Evolutionary conservation across 2,113 vertebrate genomes (phyloP), one percentile per base, ranked within the genome.

Genomic region (Cyphomyrus discorhynchus): DNA sequence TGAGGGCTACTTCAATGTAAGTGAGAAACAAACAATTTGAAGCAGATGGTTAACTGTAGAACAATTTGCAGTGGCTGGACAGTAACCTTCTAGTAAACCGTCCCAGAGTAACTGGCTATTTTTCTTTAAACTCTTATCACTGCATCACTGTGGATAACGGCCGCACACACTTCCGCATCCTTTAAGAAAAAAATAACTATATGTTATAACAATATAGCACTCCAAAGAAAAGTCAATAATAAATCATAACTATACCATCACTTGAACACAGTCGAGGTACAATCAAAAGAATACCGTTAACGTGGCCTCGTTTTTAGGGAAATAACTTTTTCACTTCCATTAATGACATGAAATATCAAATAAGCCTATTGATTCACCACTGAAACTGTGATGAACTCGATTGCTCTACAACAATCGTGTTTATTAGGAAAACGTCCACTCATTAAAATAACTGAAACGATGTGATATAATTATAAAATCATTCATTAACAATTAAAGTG

Each of bases 71-170:
- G 17, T 4, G 35, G 5, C 56, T 88, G 45, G 46, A 47, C 66
- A 50, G 27, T 53, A 39, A 80, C 31, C 70, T 35, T 49, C 5
- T 31, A 49, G 45, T 31, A 88, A 70, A 74, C 6, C 13, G 8
- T 66, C 4, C 6, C 70, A 15, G 3, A 39, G 27, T 53, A 50
- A 89, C 35, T 52, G 47, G 1, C 66, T 82, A 56, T 89, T 82
- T 88, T 88, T 82, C 31, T 53, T 50, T 80, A 82, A 77, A 89
- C 9, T n/a, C 35, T 53, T 83, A 89, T 45, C 70, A 53, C 19
- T 39, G 56, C 35, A n/a, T 8, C 47, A 82, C n/a, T 53, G 35
- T 35, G 17, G 11, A 27, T 27, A 89, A 80, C 42, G 80, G 74
- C 42, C 5, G 9, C 62, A 10, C 21, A 45, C 89, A n/a, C 85